These are phyloP conservation scores for Eurystomus glaucurus DNA, from an alignment of 2,797 vertebrate genomes.

Conservation along the genomic window DNA sequence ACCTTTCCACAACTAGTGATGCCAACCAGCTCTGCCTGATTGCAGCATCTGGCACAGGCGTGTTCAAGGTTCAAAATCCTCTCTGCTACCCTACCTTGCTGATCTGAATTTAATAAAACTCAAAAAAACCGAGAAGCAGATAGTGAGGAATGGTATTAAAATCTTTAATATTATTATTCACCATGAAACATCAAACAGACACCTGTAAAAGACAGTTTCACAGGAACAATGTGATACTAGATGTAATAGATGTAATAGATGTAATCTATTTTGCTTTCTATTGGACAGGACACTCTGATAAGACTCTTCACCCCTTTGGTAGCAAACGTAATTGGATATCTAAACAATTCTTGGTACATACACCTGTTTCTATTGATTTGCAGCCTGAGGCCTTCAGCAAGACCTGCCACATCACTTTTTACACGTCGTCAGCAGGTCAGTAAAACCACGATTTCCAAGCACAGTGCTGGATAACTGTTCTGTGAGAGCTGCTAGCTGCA, in stretches of 20 bases:
- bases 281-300: neutral
- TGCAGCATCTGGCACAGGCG: neutral
- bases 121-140: neutral
- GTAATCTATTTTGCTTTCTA: neutral
- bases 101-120: neutral
- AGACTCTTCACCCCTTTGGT: neutral
- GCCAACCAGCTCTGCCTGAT: neutral
- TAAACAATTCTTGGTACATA: neutral
- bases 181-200: neutral
- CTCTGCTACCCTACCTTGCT: neutral
- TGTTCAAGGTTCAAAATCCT: neutral
- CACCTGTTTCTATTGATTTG: neutral
- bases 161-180: neutral
- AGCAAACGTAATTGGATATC: neutral
- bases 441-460: neutral
- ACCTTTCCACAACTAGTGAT: neutral
- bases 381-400: neutral
- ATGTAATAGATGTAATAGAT: too few species aligned
- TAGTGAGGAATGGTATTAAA: neutral
- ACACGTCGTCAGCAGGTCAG: neutral
- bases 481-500: neutral
- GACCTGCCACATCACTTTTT: neutral
- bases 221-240: neutral
- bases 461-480: neutral
- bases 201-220: neutral